phyloP scores from a whole-genome alignment of 2,797 vertebrate species.

The Leptoclinus maculatus region DNA sequence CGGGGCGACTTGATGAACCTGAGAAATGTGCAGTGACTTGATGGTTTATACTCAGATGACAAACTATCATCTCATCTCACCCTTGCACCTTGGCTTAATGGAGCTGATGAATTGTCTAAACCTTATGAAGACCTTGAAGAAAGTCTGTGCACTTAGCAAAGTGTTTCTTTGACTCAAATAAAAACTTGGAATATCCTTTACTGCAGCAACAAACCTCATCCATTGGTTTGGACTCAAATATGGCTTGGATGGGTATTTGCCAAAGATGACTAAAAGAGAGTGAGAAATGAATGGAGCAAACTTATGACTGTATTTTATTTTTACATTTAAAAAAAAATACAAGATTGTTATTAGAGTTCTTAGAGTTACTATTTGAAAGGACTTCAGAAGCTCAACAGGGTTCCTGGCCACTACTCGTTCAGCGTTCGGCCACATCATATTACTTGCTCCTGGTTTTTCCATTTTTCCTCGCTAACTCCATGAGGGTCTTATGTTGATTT shows the following conservation, averaged over 20 bases:
- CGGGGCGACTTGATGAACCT: constrained; percentile 43
- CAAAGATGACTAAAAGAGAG: background rate
- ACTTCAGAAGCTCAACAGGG: constrained; percentile 17
- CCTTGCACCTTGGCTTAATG: constrained; percentile 60
- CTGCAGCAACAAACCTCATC: background rate
- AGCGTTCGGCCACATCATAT: constrained; percentile 51
- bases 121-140: constrained; percentile 17
- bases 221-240: background rate
- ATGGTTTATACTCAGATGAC: constrained; percentile 64
- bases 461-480: constrained; percentile 49
- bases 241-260: background rate
- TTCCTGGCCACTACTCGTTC: constrained; percentile 20
- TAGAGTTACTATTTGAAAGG: constrained; percentile 2
- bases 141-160: constrained; percentile 11
- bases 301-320: background rate
- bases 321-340: background rate
- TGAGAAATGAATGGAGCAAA: background rate
- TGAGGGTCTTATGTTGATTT: constrained; percentile 70
- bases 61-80: constrained; percentile 62
- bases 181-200: constrained; percentile 2
- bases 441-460: constrained; percentile 67
- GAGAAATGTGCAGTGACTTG: constrained; percentile 59
- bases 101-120: constrained; percentile 24
- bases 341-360: background rate
- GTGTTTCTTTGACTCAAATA: background rate